Base-by-base conservation (phyloP, 30 jellyfish, hydroid and myxozoan genomes). In the Cassiopea andromeda region DNA sequence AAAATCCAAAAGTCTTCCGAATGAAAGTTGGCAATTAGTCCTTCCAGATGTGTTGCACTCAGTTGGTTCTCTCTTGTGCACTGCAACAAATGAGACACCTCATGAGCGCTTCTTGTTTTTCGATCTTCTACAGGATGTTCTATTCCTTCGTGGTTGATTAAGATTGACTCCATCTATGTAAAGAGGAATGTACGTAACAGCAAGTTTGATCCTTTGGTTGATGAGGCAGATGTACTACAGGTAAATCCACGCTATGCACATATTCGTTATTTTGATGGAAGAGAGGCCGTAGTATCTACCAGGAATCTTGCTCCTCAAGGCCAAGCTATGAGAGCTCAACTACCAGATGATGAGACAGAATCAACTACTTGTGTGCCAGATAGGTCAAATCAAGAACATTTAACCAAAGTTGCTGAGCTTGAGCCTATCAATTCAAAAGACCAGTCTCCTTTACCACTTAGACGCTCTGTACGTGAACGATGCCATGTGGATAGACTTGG, bases 31-130 rank as follows among this genome's bases (percentile, higher is more conserved):
- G 90, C 68, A 81, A 66, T 18, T 38, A 60, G 90, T 81, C 61
- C 90, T 81, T 59, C 90, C 90, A 43, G 90, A 58, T 66, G 90
- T 66, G 61, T 81, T 81, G 85, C 85, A 78, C 90, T 81, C 89
- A 60, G 68, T 81, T 13, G 8, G 90, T 38, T 60, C 90, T 58
- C 90, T 81, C 7, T 48, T 81, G 67, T 81, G 90, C 67, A 81
- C 90, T 81, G 90, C 85, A 60, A 81, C 89, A 18, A 81, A 81
- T 64, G 90, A 58, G 90, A 81, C 90, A 81, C 90, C 90, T n/a
- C 60, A 81, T 60, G 87, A 60, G 72, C 90, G 43, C 6, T 60
- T 60, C n/a, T 46, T 81, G 44, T 38, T 81, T 49, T 44, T 59
- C 88, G 88, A 47, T 78, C 88, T 43, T 14, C 88, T 46, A 14